A percentile compares a stretch with the other conserved stretches of the same genome.
phyloP scores from a whole-genome alignment of 2,113 vertebrate genomes.

The Vicugna pacos region DNA sequence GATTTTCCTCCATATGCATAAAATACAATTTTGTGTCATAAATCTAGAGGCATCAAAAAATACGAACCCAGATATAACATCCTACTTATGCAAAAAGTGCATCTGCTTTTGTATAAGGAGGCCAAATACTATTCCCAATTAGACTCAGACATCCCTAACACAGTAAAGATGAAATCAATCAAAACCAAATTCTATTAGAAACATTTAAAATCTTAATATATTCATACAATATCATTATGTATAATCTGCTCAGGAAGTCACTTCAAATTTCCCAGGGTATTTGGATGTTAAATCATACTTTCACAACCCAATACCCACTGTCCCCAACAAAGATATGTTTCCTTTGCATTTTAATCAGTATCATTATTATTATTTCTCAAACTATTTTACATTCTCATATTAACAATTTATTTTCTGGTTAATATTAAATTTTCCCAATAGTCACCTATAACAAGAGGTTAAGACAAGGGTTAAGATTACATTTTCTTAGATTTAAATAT shows the following conservation, averaged over 20 bases:
- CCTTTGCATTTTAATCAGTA: neutral
- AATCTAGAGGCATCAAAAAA: neutral
- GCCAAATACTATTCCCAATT: neutral
- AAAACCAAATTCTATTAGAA: constrained; percentile 1
- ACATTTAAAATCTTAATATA: constrained; percentile 16
- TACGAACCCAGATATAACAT: neutral
- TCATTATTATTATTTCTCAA: neutral
- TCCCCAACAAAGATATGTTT: neutral
- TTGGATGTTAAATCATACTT: neutral
- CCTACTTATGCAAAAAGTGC: constrained; percentile 35
- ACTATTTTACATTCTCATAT: neutral
- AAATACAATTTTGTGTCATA: constrained; percentile 12
- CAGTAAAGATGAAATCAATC: neutral
- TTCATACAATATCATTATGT: neutral
- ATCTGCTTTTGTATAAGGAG: neutral
- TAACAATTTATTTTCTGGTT: neutral
- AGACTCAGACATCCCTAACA: neutral
- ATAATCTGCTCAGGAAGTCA: neutral
- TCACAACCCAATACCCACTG: neutral
- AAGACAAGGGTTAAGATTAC: neutral
- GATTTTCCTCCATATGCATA: neutral
- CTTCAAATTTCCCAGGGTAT: neutral
- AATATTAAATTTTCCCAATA: neutral
- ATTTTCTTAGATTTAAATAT: neutral
- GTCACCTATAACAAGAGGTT: neutral